phyloP scores from a whole-genome alignment of 2,797 vertebrate genomes.

The Ceryle rudis region DNA sequence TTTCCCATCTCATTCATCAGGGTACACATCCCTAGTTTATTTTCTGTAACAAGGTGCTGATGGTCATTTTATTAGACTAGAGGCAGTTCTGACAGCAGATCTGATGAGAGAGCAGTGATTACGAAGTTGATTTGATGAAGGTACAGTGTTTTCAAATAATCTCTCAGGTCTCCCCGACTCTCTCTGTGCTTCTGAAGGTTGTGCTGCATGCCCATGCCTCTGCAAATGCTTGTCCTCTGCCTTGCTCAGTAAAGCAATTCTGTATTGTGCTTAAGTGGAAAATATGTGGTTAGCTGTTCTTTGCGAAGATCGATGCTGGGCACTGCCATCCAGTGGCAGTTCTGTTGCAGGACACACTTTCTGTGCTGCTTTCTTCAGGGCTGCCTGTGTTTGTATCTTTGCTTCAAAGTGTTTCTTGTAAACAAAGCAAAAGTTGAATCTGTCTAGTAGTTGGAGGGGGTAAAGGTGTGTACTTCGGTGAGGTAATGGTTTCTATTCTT shows the following conservation, averaged over 20 bases:
- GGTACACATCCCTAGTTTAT: background rate
- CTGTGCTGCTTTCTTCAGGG: background rate
- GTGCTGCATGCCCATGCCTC: background rate
- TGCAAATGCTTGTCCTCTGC: rapidly evolving
- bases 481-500: background rate
- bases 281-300: background rate
- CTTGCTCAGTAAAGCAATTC: background rate
- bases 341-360: background rate
- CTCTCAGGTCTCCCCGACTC: background rate
- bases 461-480: background rate
- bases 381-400: background rate
- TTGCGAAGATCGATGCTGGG: background rate
- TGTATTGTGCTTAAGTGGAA: background rate
- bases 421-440: background rate
- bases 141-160: background rate
- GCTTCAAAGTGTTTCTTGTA: background rate
- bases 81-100: background rate
- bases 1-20: background rate
- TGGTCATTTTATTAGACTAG: background rate
- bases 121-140: background rate
- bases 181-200: background rate
- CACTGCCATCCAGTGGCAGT: conserved; percentile 61
- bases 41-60: background rate
- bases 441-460: background rate
- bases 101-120: background rate